Base-by-base conservation (phyloP, 2,888 invertebrate species). In the Tipula unca region DNA sequence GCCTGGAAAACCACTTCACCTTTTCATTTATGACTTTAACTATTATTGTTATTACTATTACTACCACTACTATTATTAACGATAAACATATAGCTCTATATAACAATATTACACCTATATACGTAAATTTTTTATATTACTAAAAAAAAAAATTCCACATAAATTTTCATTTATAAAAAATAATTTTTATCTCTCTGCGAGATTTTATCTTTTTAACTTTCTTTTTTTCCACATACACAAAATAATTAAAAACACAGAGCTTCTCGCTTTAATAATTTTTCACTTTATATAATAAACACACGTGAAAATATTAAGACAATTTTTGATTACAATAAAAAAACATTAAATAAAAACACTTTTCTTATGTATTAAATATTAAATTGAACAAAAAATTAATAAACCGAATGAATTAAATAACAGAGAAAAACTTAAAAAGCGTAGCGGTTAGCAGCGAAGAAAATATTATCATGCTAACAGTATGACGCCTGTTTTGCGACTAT, bases 401-500 rank as follows among this genome's bases (percentile, higher is more conserved):
- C 32, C 32, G 6, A 32, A 32, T 32, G 8, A 6, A 32, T 35
- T 85, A 39, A 39, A 85, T 14, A 85, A 39, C 5, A 85, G 10
- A 85, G 20, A 85, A 29, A 20, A n/a, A 84, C 1, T 36, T 36
- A 85, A 85, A 39, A 85, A 85, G 85, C 85, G 84, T 13, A 36
- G 39, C 84, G 17, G 17, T 69, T 69, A 69, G 69, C 69, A 69
- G 69, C 36, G 39, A 39, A 29, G 85, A 39, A 32, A 85, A 39
- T 42, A n/a, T n/a, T 4, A 36, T 25, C 85, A 85, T 85, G 85
- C 42, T 85, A 85, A 39, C 85, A 39, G 42, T 85, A 42, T 39
- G 85, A 42, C 85, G 85, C 85, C 85, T 85, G 36, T 20, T 85
- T 42, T 85, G 85, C 85, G 85, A 85, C 85, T 85, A 85, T 25